phyloP scores from a whole-genome alignment of 2,888 invertebrate genomes.

The Clistopyga incitator region DNA sequence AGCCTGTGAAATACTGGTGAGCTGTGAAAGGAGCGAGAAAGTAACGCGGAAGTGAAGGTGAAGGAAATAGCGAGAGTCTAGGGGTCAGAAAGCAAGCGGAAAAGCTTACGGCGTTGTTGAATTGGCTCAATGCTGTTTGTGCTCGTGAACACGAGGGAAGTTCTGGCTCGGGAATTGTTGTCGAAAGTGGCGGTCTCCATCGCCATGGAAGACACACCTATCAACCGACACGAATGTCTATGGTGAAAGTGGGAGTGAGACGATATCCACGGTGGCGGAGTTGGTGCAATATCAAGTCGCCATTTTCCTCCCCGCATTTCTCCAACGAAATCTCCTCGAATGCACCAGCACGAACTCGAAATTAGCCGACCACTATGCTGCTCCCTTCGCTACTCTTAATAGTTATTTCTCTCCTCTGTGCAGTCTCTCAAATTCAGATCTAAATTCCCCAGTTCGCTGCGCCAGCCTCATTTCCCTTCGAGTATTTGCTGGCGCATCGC shows the following conservation, averaged over 20 bases:
- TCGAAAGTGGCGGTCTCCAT: constrained; percentile 50
- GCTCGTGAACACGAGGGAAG: constrained; percentile 23
- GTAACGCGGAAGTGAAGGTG: constrained; percentile 1
- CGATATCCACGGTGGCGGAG: constrained; percentile 15
- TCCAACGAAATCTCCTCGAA: constrained; percentile 54
- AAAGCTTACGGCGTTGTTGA: constrained; percentile 22
- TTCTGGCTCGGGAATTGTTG: constrained; percentile 41
- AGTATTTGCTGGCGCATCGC: constrained; percentile 22
- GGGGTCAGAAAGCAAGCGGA: constrained; percentile 15
- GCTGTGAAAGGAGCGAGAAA: background rate
- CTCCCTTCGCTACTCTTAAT: constrained; percentile 33
- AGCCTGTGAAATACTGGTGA: background rate
- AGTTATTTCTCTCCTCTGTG: constrained; percentile 28
- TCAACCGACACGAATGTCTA: constrained; percentile 11
- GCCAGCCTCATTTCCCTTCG: constrained; percentile 39
- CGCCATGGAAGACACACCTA: constrained; percentile 41
- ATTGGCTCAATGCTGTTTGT: constrained; percentile 33
- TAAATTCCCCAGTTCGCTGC: constrained; percentile 42
- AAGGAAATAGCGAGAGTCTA: constrained; percentile 31
- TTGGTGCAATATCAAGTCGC: constrained; percentile 35
- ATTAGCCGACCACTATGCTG: constrained; percentile 51
- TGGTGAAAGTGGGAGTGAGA: constrained; percentile 16
- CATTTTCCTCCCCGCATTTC: constrained; percentile 33
- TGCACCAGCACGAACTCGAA: constrained; percentile 53
- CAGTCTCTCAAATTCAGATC: constrained; percentile 38